Evolutionary conservation across 2,888 invertebrate genomes (phyloP).

Genomic region (Urechis unicinctus): DNA sequence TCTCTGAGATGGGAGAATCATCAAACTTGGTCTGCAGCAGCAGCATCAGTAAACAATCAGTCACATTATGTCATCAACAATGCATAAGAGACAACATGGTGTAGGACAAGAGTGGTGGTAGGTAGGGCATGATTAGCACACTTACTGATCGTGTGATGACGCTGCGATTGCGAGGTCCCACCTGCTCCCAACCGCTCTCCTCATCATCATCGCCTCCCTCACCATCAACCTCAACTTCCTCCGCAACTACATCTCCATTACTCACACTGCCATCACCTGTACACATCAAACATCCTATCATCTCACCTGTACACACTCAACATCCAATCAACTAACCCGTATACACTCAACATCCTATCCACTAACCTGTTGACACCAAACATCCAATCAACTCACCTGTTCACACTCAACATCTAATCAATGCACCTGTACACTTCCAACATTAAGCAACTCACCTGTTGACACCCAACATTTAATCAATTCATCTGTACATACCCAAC

Average conservation of each 20-base stretch:
- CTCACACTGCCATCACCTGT: neutral
- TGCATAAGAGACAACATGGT: no score
- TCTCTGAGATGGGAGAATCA: conserved; percentile 82
- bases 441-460: no score
- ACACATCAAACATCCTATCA: conserved; percentile 19
- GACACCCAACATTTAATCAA: conserved; percentile 20
- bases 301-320: conserved; percentile 10
- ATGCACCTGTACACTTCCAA: neutral
- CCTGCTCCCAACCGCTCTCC: conserved; percentile 53
- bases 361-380: no score
- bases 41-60: conserved; percentile 1
- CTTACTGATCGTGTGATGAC: conserved; percentile 70
- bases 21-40: conserved; percentile 63
- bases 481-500: conserved; percentile 9
- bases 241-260: conserved; percentile 30
- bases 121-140: neutral
- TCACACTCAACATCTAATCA: no score
- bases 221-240: neutral
- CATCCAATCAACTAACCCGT: neutral
- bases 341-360: no score
- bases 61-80: no score
- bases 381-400: no score
- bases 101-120: neutral
- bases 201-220: conserved; percentile 23
- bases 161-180: conserved; percentile 81